Base-by-base conservation (phyloP, 2,888 invertebrate species). In the Dioctria rufipes region DNA sequence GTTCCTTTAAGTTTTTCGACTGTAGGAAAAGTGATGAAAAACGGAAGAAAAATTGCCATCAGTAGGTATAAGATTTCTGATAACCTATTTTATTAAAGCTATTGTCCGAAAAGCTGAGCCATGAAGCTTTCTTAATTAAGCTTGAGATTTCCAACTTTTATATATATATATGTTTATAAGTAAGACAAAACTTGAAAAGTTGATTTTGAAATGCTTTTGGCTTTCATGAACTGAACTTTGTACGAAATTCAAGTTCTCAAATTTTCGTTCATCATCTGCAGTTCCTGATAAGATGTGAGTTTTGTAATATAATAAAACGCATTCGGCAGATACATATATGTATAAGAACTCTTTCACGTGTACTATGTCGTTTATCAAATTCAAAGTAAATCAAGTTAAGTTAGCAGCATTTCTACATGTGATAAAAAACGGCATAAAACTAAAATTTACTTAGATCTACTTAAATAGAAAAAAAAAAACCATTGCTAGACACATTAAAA, bases 1-100 rank as follows among this genome's bases (percentile, higher is more conserved):
- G 13, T n/a, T 58, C 13, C 13, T 58, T 58, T 3, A 58, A 58
- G 4, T 3, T 60, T 8, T 60, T 60, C 4, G 25, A 6, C 11
- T 40, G 60, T 9, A 13, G n/a, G 25, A 5, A 9, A 60, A 8
- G 42, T 39, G 25, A 25, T 25, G 25, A 25, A 25, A 25, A 25
- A 25, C 25, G 25, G 25, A 39, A 65, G 25, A 39, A 65, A 40
- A 40, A 65, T 40, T 65, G 65, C 42, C 25, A 25, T 25, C 25
- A 25, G 9, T 65, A 11, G 67, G 13, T 13, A 13, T 67, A 67
- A 67, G 43, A 67, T 67, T 67, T 67, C 67, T 67, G 67, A 67
- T 67, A 67, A 67, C 67, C 67, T 46, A 67, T 67, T 67, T 67
- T 43, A 67, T 67, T 43, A 67, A 67, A 67, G 67, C 67, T 67